Percentiles rank a stretch among this genome's conserved stretches.
These are phyloP conservation scores for Arizona elegans DNA, from an alignment of 2,113 vertebrate genomes.

Conservation along the genomic window DNA sequence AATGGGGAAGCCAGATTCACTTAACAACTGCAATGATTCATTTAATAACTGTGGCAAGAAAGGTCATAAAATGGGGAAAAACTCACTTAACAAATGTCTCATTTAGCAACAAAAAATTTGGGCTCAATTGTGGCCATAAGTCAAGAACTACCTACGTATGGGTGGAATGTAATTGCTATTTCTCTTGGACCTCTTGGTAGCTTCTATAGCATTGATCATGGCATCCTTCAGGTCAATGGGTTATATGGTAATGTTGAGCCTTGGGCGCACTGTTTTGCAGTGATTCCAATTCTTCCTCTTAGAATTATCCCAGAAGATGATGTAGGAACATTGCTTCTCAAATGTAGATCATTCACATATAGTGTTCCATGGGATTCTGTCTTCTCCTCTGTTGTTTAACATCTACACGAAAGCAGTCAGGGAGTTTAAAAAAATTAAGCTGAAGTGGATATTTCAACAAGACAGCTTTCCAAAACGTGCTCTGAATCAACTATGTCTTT, in stretches of 20 bases:
- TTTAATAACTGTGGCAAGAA: not conserved
- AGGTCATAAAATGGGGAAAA: not conserved
- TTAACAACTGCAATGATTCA: not conserved
- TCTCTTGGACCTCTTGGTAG: not conserved
- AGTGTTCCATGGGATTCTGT: not conserved
- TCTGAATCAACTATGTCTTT: not conserved
- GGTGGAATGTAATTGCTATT: not conserved
- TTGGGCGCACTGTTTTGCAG: not conserved
- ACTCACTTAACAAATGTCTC: not conserved
- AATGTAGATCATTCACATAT: not conserved
- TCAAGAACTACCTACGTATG: not conserved
- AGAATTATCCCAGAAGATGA: not conserved
- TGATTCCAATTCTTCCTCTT: not conserved
- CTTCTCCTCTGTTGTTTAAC: not conserved
- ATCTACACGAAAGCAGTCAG: not conserved
- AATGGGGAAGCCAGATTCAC: not conserved
- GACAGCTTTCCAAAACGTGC: not conserved
- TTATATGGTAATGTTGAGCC: not conserved
- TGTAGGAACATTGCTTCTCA: not conserved
- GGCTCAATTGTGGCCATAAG: not conserved
- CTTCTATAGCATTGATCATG: not conserved
- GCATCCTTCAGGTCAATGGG: not conserved
- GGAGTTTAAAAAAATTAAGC: not conserved
- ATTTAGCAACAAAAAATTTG: not conserved
- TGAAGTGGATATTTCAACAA: not conserved